A percentile compares a stretch with the other conserved stretches of the same genome.
Conservation (phyloP, 1,140 invertebrate genomes). For the Eumeta japonica region DNA sequence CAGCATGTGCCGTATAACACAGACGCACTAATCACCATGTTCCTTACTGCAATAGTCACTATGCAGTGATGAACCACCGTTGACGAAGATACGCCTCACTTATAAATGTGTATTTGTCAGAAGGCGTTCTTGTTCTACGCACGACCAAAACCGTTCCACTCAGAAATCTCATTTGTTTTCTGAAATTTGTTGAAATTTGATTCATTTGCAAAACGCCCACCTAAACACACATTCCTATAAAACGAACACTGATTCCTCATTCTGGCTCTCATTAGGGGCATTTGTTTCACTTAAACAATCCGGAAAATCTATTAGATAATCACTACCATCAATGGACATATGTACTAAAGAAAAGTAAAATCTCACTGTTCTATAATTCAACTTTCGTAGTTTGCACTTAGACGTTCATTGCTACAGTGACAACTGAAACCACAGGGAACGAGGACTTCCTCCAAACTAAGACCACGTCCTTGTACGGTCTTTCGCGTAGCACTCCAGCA, state of each 20-base stretch:
- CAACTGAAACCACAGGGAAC: not conserved
- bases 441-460: not conserved
- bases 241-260: no score
- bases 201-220: no score
- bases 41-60: not conserved
- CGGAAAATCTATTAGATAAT: not conserved
- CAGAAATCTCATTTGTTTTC: no score
- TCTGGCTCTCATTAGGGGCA: not conserved
- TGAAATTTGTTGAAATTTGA: no score
- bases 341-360: no score
- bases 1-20: not conserved
- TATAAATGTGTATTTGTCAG: conserved; percentile 1
- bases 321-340: no score
- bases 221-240: no score
- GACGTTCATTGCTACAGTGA: not conserved
- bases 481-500: not conserved
- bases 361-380: no score
- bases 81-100: not conserved
- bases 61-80: no score
- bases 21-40: not conserved
- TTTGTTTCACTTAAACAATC: no score
- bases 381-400: not conserved
- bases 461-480: not conserved
- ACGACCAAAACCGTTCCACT: not conserved
- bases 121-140: not conserved